Base-by-base conservation (phyloP, 2,113 vertebrate species). In the Tautogolabrus adspersus region DNA sequence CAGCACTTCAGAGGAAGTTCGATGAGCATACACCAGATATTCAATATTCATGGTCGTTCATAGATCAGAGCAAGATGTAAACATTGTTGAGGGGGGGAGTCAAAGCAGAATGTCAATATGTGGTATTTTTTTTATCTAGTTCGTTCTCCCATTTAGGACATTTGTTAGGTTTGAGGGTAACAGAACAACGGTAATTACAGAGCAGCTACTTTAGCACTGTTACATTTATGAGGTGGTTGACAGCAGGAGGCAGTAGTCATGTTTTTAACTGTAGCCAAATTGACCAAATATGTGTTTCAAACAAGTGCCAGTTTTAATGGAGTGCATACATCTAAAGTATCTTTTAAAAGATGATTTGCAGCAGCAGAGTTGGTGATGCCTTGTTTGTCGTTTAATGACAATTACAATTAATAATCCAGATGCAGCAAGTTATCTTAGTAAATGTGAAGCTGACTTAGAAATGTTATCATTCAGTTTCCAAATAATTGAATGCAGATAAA, bases 71-170 rank as follows among this genome's bases (percentile, higher is more conserved):
- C 58, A 51, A 89, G 83, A 88, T 78, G 79, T 83, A 81, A 77
- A 81, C 63, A 82, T 77, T 55, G 88, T 70, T 88, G 75, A 79
- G 71, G 18, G 6, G n/a, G 73, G 11, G 70, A 68, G 67, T 82
- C 76, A 84, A 82, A 83, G 61, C 65, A 84, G 68, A 71, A 83
- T 30, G 75, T 88, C 81, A 74, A 88, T 90, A 81, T 79, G 65
- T 77, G 73, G 73, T 87, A 63, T 75, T 69, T 90, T n/a, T 81
- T 82, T 83, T 71, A 54, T 54, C 69, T 58, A 71, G 52, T 55
- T 83, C 38, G 37, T 64, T 77, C 30, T 74, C 22, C 44, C n/a
- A 13, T 81, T 80, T 21, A 57, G 71, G 63, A 73, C 42, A 81
- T 66, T 66, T 76, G 62, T 57, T 40, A 46, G 47, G 72, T 66